Evolutionary conservation across 2,888 invertebrate species (phyloP).

Genomic region (Hoplodrina blanda): DNA sequence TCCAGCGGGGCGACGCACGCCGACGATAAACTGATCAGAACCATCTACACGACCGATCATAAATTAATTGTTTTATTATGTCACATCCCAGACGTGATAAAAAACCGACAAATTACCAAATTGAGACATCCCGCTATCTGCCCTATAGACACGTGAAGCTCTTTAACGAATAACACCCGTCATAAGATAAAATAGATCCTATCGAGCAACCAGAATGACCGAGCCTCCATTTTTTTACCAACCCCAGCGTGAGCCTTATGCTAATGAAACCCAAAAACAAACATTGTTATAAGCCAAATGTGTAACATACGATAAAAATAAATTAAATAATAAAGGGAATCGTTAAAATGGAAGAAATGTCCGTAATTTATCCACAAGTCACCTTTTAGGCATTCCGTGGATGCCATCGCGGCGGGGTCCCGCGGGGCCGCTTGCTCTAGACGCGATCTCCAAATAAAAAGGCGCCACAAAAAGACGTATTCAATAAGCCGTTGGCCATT

Average conservation of each 20-base stretch:
- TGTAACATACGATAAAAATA: slow-evolving; percentile 90
- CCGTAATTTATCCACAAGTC: slow-evolving; percentile 90
- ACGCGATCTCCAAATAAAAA: slow-evolving; percentile 88
- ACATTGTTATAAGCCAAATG: slow-evolving; percentile 90
- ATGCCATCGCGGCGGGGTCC: slow-evolving; percentile 88
- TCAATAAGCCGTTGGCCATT: slow-evolving; percentile 90
- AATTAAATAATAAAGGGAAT: slow-evolving; percentile 91
- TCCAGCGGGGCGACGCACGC: slow-evolving; percentile 83
- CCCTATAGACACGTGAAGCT: slow-evolving; percentile 82
- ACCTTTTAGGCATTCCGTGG: slow-evolving; percentile 90
- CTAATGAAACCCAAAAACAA: slow-evolving; percentile 90
- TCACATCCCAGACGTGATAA: slow-evolving; percentile 85
- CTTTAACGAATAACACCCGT: slow-evolving; percentile 80
- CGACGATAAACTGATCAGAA: slow-evolving; percentile 86
- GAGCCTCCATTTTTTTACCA: slow-evolving; percentile 75
- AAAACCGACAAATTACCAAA: slow-evolving; percentile 88
- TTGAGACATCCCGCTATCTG: slow-evolving; percentile 90
- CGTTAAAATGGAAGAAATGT: slow-evolving; percentile 91
- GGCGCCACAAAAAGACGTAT: slow-evolving; percentile 90
- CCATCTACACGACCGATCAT: slow-evolving; percentile 83
- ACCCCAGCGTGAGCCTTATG: slow-evolving; percentile 87
- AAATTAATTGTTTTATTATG: slow-evolving; percentile 90
- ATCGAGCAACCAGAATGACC: slow-evolving; percentile 85
- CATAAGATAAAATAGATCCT: slow-evolving; percentile 81
- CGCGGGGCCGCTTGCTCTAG: slow-evolving; percentile 86